Conservation (phyloP, 2,888 invertebrate genomes). For the Macrophya annulata region DNA sequence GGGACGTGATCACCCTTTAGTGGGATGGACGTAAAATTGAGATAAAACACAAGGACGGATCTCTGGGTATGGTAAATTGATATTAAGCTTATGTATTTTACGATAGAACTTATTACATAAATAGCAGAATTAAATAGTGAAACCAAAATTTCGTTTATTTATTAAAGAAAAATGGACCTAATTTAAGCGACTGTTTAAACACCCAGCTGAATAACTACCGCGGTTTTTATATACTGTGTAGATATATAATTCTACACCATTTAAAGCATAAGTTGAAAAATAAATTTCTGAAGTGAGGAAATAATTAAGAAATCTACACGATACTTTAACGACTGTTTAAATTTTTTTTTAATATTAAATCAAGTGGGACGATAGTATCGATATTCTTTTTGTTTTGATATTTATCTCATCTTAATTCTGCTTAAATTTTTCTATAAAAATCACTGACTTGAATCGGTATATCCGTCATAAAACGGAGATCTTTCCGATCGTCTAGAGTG, state of each 20-base stretch:
- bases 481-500: not conserved
- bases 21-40: not conserved
- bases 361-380: no score
- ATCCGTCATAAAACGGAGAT: not conserved
- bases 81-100: not conserved
- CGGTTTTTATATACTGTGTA: not conserved
- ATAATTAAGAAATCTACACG: no score
- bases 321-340: no score
- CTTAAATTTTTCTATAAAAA: no score
- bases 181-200: not conserved
- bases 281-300: no score
- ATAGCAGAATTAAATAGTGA: not conserved
- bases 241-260: no score
- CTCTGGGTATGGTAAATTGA: not conserved
- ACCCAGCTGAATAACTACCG: not conserved
- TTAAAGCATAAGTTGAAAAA: no score
- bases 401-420: no score
- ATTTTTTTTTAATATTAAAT: no score
- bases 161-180: not conserved
- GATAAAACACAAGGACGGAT: constrained; percentile 3
- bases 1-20: not conserved
- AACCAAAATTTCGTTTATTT: not conserved
- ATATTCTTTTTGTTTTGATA: no score
- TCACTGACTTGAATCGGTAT: no score
- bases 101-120: not conserved